phyloP scores from a whole-genome alignment of 1,140 invertebrate species.

The Vollenhovia emeryi region DNA sequence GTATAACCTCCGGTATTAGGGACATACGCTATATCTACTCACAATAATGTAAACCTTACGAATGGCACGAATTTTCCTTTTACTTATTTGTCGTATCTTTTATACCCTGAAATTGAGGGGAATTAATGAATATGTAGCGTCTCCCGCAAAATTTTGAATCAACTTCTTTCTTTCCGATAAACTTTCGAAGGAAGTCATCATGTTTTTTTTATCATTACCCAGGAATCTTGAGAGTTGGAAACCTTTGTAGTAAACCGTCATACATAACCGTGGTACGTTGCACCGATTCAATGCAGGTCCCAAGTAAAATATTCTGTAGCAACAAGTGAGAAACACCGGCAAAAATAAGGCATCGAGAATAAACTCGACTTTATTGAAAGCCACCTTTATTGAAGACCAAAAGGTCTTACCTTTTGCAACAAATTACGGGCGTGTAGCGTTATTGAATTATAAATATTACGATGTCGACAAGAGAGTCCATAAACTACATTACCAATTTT shows the following conservation, averaged over 20 bases:
- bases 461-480: not conserved
- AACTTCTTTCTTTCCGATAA: not conserved
- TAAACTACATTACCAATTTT: slow-evolving; percentile 19
- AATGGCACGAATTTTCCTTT: not conserved
- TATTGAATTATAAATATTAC: not conserved
- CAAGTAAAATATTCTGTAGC: slow-evolving; percentile 25
- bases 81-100: not conserved
- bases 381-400: no score
- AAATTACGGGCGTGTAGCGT: slow-evolving; percentile 19
- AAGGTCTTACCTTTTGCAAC: not conserved
- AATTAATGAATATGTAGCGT: not conserved
- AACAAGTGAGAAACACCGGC: slow-evolving; percentile 35
- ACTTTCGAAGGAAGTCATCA: not conserved
- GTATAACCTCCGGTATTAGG: not conserved
- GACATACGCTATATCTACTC: not conserved
- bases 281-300: not conserved
- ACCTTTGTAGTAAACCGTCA: not conserved
- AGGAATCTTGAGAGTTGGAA: not conserved
- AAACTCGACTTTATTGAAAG: slow-evolving; percentile 38
- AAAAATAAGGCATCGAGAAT: slow-evolving; percentile 40
- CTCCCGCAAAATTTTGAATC: not conserved
- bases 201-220: slow-evolving; percentile 14
- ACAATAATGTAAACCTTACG: not conserved
- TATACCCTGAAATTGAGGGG: not conserved
- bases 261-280: not conserved